Conservation (phyloP, 2,888 invertebrate genomes). For the Caenorhabditis sinica region DNA sequence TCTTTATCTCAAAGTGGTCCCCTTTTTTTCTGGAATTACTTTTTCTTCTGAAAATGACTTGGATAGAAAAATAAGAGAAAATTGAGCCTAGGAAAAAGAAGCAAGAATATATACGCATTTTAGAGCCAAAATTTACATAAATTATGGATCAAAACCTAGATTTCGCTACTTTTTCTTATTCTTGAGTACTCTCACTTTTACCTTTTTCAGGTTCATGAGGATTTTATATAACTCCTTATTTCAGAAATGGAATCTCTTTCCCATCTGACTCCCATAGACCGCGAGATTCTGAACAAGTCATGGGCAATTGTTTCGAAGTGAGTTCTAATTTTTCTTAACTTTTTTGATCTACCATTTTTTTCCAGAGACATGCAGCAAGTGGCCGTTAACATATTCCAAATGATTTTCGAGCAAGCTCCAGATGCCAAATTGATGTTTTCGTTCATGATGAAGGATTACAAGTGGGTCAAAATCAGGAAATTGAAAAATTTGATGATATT, state of each 20-base stretch:
- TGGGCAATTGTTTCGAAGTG: slow-evolving; percentile 75
- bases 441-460: slow-evolving; percentile 75
- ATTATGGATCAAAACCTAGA: not conserved
- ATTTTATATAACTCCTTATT: too few species aligned
- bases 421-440: slow-evolving; percentile 76
- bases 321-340: slow-evolving; percentile 2
- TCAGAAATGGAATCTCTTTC: slow-evolving; percentile 70
- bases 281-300: slow-evolving; percentile 72
- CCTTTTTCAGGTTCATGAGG: not conserved
- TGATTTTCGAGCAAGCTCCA: slow-evolving; percentile 77
- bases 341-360: not conserved
- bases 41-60: slow-evolving; percentile 6
- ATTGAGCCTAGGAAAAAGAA: not conserved
- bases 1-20: not conserved
- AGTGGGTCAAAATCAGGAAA: slow-evolving; percentile 22
- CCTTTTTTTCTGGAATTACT: not conserved
- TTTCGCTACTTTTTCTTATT: not conserved
- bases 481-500: not conserved
- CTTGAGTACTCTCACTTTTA: too few species aligned
- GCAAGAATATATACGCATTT: not conserved
- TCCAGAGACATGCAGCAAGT: slow-evolving; percentile 74
- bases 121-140: not conserved
- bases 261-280: slow-evolving; percentile 71
- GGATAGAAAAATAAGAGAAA: not conserved
- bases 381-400: slow-evolving; percentile 75